Percentiles rank a stretch among this genome's conserved stretches.
These are phyloP conservation scores for Drosophila acutilabella DNA, from an alignment of 2,888 invertebrate species.

Conservation along the genomic window DNA sequence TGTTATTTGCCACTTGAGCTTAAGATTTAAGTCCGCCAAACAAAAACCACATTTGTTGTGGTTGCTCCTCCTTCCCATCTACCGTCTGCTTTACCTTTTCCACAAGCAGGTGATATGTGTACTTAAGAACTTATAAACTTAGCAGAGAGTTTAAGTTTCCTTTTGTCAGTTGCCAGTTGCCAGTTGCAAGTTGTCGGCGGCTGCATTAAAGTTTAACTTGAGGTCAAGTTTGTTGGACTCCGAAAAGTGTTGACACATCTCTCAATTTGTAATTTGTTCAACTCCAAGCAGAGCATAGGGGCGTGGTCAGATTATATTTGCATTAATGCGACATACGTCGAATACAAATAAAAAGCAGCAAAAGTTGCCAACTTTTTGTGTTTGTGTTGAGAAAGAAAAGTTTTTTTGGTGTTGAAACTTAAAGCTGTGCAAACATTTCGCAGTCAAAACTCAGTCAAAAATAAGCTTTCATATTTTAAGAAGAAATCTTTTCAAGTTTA, in stretches of 20 bases:
- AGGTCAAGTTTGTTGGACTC: slow-evolving; percentile 49
- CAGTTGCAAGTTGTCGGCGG: slow-evolving; percentile 41
- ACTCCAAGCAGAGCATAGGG: slow-evolving; percentile 23
- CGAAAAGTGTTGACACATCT: slow-evolving; percentile 55
- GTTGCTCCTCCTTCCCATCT: slow-evolving; percentile 17
- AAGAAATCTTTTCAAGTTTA: slow-evolving; percentile 46
- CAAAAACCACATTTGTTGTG: slow-evolving; percentile 64
- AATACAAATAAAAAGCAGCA: slow-evolving; percentile 24
- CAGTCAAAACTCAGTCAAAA: slow-evolving; percentile 23
- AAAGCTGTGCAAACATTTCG: slow-evolving; percentile 58
- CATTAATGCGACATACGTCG: slow-evolving; percentile 65
- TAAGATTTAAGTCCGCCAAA: slow-evolving; percentile 48
- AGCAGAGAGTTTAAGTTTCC: slow-evolving; percentile 60
- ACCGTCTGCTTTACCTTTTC: not conserved
- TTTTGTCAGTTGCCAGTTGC: slow-evolving; percentile 44
- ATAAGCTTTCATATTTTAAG: slow-evolving; percentile 40
- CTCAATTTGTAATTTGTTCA: slow-evolving; percentile 71
- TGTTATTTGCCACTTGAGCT: slow-evolving; percentile 59
- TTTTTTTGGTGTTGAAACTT: slow-evolving; percentile 37
- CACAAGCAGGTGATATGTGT: slow-evolving; percentile 65
- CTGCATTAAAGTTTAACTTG: slow-evolving; percentile 62
- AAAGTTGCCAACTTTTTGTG: slow-evolving; percentile 28
- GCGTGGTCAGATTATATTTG: slow-evolving; percentile 59
- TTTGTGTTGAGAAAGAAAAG: slow-evolving; percentile 20
- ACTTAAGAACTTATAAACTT: slow-evolving; percentile 71